Conservation (phyloP, 2,113 vertebrate species). For the Tragelaphus buxtoni region DNA sequence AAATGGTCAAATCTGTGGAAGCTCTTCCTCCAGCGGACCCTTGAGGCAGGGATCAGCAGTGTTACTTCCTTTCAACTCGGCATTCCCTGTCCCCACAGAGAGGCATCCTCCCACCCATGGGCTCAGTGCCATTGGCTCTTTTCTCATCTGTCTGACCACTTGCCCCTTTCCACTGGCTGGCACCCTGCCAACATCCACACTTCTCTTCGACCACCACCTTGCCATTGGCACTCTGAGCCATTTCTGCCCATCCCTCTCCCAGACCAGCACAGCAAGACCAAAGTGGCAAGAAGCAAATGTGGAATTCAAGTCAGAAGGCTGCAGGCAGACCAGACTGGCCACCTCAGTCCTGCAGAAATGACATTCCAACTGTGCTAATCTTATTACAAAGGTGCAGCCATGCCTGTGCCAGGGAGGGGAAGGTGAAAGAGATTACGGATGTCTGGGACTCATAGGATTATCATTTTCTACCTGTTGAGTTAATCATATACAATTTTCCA, state of each 20-base stretch:
- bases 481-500: background rate
- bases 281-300: background rate
- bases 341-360: background rate
- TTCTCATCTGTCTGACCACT: background rate
- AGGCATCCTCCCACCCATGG: background rate
- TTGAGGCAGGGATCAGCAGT: background rate
- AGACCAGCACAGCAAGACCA: background rate
- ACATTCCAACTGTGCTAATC: background rate
- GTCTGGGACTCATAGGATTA: background rate
- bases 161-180: background rate
- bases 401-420: background rate
- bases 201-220: background rate
- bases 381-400: background rate
- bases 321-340: background rate
- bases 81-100: background rate
- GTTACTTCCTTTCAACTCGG: background rate
- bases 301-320: conserved; percentile 14
- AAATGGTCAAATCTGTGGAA: background rate
- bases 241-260: background rate
- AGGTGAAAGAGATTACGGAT: background rate
- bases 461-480: background rate
- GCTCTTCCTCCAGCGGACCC: background rate
- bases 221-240: background rate
- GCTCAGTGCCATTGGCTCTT: background rate
- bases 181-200: background rate